Base-by-base conservation (phyloP, 1,140 invertebrate species). In the Drosophila sechellia region DNA sequence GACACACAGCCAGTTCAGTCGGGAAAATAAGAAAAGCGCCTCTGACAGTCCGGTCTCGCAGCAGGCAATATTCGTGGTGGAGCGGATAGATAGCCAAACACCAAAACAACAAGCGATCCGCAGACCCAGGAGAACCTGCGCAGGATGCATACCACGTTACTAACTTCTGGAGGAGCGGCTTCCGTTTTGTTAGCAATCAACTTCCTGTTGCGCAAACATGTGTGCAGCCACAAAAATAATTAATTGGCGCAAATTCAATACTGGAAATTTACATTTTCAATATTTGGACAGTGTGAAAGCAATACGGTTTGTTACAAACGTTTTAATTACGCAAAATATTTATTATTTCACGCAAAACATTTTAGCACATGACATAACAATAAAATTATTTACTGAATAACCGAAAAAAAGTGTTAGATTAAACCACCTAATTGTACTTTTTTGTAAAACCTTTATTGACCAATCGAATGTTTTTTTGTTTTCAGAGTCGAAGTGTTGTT, bases 11-110 rank as follows among this genome's bases (percentile, higher is more conserved):
- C 22, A 49, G 72, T 20, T 11, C 39, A 27, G 48, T 15, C 48
- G 48, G 50, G 13, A 52, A 60, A 42, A 59, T 59, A 54, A 46
- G 54, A 55, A 48, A 68, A 52, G 27, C 22, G 42, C 3, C 35
- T n/a, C 6, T 22, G 40, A 31, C 31, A 39, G 48, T 35, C 57
- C 39, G 64, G 35, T 20, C 48, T 20, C 48, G 42, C 39, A 59
- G 49, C 58, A 54, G 66, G 54, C 81, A 61, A 77, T 83, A 69
- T 69, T 70, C 64, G 64, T 59, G 70, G 59, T 66, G 64, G 56
- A 45, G 54, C 74, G 52, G 53, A 64, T 65, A 69, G 81, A 85
- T 55, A 43, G 57, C 20, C 58, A 55, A 52, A 37, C 66, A 20
- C 48, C 37, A n/a, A 46, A 71, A 73, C 66, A 73, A 71, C 66